Evolutionary conservation across 2,797 vertebrate species (phyloP).

Genomic region (Sebastes hubbsi): DNA sequence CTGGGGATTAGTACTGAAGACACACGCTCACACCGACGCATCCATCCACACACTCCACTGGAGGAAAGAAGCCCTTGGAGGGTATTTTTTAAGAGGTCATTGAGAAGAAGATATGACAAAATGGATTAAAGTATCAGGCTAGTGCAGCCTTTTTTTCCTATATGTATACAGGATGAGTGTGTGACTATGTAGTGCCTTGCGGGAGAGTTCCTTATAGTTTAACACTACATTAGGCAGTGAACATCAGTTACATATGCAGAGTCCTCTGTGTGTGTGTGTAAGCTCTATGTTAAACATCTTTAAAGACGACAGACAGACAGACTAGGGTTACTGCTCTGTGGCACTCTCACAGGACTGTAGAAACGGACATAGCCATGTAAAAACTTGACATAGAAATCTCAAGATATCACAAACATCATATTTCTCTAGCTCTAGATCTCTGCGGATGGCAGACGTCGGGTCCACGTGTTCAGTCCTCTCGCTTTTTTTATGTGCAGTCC

Average conservation of each 20-base stretch:
- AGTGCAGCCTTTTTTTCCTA: slow-evolving; percentile 36
- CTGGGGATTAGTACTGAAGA: slow-evolving; percentile 45
- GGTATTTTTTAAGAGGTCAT: slow-evolving; percentile 58
- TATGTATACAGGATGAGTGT: slow-evolving; percentile 44
- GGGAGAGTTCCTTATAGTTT: slow-evolving; percentile 31
- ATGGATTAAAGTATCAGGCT: slow-evolving; percentile 47
- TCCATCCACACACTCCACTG: slow-evolving; percentile 57
- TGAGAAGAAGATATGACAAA: slow-evolving; percentile 66
- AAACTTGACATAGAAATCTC: slow-evolving; percentile 78
- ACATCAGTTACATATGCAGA: slow-evolving; percentile 62
- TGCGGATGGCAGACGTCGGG: slow-evolving; percentile 51
- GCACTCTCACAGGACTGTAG: slow-evolving; percentile 71
- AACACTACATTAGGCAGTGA: slow-evolving; percentile 65
- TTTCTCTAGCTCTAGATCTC: slow-evolving; percentile 67
- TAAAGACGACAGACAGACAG: slow-evolving; percentile 66
- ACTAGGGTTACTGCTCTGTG: slow-evolving; percentile 71
- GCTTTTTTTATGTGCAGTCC: slow-evolving; percentile 18
- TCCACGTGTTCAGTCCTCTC: slow-evolving; percentile 9
- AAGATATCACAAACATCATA: slow-evolving; percentile 78
- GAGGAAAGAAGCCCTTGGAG: slow-evolving; percentile 75
- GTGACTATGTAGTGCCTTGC: slow-evolving; percentile 34
- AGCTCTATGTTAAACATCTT: slow-evolving; percentile 71
- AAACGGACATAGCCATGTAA: slow-evolving; percentile 74
- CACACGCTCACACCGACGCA: slow-evolving; percentile 7
- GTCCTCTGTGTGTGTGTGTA: slow-evolving; percentile 31